Evolutionary conservation across 2,888 invertebrate species (phyloP), one percentile per base, ranked within the genome.

Genomic region (Perithous albicinctus): DNA sequence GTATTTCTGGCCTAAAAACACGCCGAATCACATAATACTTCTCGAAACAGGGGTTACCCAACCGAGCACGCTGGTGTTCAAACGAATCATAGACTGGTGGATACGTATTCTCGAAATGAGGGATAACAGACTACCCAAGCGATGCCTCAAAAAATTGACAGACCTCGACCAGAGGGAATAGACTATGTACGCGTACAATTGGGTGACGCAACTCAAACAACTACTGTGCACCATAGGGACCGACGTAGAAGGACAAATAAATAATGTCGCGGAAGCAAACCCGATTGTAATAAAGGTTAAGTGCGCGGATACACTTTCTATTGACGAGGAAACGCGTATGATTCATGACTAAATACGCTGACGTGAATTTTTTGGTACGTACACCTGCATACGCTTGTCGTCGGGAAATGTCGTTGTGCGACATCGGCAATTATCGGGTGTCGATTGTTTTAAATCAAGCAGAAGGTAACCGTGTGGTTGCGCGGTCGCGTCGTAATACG

Each of bases 31-130:
- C 4, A 41, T 63, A 41, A n/a, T 63, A 1, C 6, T 15, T 0
- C 41, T 41, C 2, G 63, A 63, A 23, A 41, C 41, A 63, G 41
- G 41, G 2, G 41, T n/a, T 23, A 23, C 41, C 6, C 63, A 63
- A 23, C 26, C 41, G n/a, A 41, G 63, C 7, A 63, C 41, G 7
- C 2, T n/a, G 0, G 38, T 63, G 20, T 12, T 64, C 0, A 64
- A 43, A n/a, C 20, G 64, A 64, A 43, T 29, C 7, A 46, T 26
- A 8, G 64, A 64, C 43, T 64, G 64, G 64, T 64, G 64, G 43
- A 64, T 43, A 3, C 10, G n/a, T 15, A 6, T 64, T 5, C 0
- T 10, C 6, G 18, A 18, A n/a, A 64, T 26, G 64, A 3, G 6
- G 4, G 43, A 64, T 12, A 23, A 23, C 10, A 64, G 64, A 10